A percentile compares a stretch with the other conserved stretches of the same genome.
phyloP scores from a whole-genome alignment of 1,140 invertebrate species.

The Gonioctena quinquepunctata region DNA sequence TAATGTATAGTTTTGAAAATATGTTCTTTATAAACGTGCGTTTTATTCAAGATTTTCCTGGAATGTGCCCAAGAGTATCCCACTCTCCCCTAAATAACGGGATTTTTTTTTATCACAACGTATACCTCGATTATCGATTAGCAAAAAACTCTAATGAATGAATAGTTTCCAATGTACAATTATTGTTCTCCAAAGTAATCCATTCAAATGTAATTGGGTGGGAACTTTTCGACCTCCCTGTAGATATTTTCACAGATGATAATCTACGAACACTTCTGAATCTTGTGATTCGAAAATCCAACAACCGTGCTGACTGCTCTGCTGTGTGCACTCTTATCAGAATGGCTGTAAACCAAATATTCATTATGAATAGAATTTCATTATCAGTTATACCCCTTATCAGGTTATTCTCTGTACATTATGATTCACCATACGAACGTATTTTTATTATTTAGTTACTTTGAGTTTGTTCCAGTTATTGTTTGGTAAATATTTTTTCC shows the following conservation, averaged over 20 bases:
- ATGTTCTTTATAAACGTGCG: too few relatives aligned
- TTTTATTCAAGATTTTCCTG: too few relatives aligned
- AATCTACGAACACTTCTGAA: background rate
- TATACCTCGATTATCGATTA: too few relatives aligned
- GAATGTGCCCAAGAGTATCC: too few relatives aligned
- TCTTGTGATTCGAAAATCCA: background rate
- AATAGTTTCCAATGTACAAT: too few relatives aligned
- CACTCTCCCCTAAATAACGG: too few relatives aligned
- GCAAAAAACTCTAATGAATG: too few relatives aligned
- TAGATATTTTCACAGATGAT: background rate
- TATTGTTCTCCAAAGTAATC: too few relatives aligned
- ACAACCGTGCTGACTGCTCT: background rate
- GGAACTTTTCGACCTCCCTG: background rate
- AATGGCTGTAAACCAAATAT: background rate
- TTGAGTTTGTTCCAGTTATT: background rate
- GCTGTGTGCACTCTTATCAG: background rate
- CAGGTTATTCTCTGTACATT: background rate
- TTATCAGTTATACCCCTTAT: background rate
- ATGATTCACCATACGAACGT: background rate
- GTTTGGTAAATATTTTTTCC: background rate
- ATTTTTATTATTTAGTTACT: background rate
- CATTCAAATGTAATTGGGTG: too few relatives aligned
- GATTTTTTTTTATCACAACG: too few relatives aligned
- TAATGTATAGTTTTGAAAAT: too few relatives aligned
- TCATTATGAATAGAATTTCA: background rate